phyloP scores from a whole-genome alignment of 2,797 vertebrate genomes.

The Glossophaga mutica region DNA sequence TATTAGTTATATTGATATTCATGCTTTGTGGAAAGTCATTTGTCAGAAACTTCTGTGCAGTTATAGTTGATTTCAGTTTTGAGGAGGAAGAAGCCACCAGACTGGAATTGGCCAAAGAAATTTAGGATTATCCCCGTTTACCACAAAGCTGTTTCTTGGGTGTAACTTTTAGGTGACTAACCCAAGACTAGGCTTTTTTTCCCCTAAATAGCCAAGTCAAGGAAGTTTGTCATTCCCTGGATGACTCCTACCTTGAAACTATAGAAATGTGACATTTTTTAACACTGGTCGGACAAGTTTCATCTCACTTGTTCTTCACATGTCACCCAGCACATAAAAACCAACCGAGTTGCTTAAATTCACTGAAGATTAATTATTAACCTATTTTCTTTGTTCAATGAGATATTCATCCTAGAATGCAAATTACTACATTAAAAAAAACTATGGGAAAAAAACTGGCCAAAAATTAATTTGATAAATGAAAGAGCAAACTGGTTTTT shows the following conservation, averaged over 20 bases:
- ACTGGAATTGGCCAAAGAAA: background rate
- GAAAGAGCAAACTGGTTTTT: background rate
- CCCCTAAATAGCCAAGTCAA: conserved; percentile 1
- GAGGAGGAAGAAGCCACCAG: background rate
- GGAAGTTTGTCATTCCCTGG: background rate
- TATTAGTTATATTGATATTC: background rate
- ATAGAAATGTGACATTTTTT: conserved; percentile 29
- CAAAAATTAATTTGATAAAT: background rate
- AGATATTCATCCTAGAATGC: background rate
- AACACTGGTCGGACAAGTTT: conserved; percentile 43
- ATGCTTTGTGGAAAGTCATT: background rate
- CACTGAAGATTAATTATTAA: conserved; percentile 17
- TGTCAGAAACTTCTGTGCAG: background rate
- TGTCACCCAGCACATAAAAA: conserved; percentile 40
- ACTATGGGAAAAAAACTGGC: background rate
- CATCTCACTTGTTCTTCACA: conserved; percentile 23
- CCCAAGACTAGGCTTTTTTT: background rate
- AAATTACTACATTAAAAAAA: background rate
- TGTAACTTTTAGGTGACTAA: conserved; percentile 8
- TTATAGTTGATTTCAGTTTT: background rate
- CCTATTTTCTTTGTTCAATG: background rate
- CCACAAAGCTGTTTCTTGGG: background rate
- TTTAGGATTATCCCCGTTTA: background rate
- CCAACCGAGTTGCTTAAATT: background rate
- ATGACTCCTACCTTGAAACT: conserved; percentile 42